phyloP scores from a whole-genome alignment of 2,888 invertebrate species.

The Xylophagus ater region DNA sequence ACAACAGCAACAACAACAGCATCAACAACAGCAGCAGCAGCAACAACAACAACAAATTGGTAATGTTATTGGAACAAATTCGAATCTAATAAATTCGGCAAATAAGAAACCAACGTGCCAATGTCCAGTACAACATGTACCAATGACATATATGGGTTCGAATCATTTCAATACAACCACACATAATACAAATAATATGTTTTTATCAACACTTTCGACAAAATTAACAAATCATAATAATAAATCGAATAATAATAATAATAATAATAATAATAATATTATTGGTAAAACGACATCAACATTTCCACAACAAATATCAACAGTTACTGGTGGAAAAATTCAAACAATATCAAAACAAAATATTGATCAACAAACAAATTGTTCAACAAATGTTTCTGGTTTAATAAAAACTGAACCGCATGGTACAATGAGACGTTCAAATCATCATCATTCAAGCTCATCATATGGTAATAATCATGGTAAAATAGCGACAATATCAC shows the following conservation, averaged over 20 bases:
- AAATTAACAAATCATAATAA: conserved; percentile 24
- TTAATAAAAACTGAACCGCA: conserved; percentile 12
- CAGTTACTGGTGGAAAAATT: conserved; percentile 9
- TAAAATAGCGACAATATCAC: conserved; percentile 38
- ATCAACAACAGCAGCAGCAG: conserved; percentile 13
- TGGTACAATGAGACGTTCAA: conserved; percentile 17
- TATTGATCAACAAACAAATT: conserved; percentile 3
- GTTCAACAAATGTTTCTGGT: too few species aligned
- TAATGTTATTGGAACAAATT: conserved; percentile 15
- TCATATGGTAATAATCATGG: conserved; percentile 24
- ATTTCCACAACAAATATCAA: conserved; percentile 12
- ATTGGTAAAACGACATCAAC: conserved; percentile 9
- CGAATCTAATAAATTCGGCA: conserved; percentile 14
- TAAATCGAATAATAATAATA: conserved; percentile 17
- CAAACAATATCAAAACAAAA: conserved; percentile 11
- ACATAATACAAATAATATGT: conserved; percentile 25
- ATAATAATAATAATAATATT: conserved; percentile 17
- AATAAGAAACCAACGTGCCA: conserved; percentile 38
- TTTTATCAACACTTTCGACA: conserved; percentile 26
- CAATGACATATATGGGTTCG: conserved; percentile 40
- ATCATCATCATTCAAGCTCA: conserved; percentile 16
- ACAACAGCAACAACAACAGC: conserved; percentile 16
- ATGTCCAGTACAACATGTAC: conserved; percentile 39
- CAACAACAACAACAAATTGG: conserved; percentile 16
- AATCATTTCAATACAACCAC: conserved; percentile 28